phyloP scores from a whole-genome alignment of 2,797 vertebrate genomes.

The Gallirallus australis region DNA sequence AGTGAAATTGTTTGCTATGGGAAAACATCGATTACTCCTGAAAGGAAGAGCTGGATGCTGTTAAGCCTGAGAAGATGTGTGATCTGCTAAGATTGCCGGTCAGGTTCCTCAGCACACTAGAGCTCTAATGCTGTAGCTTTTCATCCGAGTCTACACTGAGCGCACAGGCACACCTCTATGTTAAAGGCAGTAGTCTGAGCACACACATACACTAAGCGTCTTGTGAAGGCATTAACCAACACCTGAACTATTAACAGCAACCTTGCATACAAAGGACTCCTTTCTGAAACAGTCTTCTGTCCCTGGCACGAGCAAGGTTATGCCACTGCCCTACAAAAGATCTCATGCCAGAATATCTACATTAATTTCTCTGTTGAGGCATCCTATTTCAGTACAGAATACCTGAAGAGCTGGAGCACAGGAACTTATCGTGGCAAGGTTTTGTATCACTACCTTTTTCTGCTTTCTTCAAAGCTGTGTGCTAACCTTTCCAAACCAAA shows the following conservation, averaged over 20 bases:
- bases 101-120: neutral
- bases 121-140: neutral
- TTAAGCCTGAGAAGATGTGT: neutral
- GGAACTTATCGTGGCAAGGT: neutral
- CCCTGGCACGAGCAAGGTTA: neutral
- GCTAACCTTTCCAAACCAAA: neutral
- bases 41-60: neutral
- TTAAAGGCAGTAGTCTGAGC: neutral
- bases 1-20: neutral
- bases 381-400: neutral
- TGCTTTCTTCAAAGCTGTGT: neutral
- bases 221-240: neutral
- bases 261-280: neutral
- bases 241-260: neutral
- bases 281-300: neutral
- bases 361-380: neutral
- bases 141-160: neutral
- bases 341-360: neutral
- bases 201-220: neutral
- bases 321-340: neutral
- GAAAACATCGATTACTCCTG: neutral
- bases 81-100: neutral
- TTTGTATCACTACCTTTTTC: neutral
- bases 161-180: neutral
- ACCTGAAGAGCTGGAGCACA: neutral